These are phyloP conservation scores for Leptatherina wallacei DNA, from an alignment of 2,797 vertebrate genomes.

Conservation along the genomic window DNA sequence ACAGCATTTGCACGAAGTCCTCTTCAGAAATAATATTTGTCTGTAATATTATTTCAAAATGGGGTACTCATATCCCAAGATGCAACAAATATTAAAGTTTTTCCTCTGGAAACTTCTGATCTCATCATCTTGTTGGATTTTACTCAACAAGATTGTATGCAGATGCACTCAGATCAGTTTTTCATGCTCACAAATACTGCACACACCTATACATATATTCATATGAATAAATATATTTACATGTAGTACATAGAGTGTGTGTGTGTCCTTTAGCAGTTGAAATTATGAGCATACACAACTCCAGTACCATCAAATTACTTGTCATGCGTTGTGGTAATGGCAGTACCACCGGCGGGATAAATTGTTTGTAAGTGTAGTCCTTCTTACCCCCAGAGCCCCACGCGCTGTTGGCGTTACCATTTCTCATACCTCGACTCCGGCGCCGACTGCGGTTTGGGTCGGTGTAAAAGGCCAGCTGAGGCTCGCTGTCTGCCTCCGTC, in stretches of 20 bases:
- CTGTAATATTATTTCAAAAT: constrained; percentile 71
- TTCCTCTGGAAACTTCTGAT: constrained; percentile 34
- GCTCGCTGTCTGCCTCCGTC: constrained; percentile 96
- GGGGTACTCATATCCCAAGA: constrained; percentile 8
- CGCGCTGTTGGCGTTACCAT: constrained; percentile 86
- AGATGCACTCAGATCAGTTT: constrained; percentile 61
- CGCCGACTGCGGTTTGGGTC: constrained; percentile 96
- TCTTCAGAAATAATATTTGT: constrained; percentile 69
- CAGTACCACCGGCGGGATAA: constrained; percentile 55
- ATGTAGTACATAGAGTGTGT: background rate
- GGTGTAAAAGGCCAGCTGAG: constrained; percentile 98
- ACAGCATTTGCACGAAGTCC: constrained; percentile 43
- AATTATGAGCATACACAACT: constrained; percentile 56
- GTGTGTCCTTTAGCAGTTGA: constrained; percentile 26
- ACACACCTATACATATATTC: constrained; percentile 1
- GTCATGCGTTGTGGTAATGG: constrained; percentile 70
- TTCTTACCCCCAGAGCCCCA: constrained; percentile 89
- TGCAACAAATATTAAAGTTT: constrained; percentile 18
- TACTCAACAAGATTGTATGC: constrained; percentile 58
- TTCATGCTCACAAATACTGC: constrained; percentile 65
- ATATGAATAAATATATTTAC: background rate
- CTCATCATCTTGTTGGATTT: constrained; percentile 56
- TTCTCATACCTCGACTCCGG: constrained; percentile 93
- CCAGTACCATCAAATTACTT: constrained; percentile 54
- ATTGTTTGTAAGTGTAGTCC: constrained; percentile 72